A percentile compares a stretch with the other conserved stretches of the same genome.
These are phyloP conservation scores for Tetanocera ferruginea DNA, from an alignment of 2,888 invertebrate species.

Conservation along the genomic window DNA sequence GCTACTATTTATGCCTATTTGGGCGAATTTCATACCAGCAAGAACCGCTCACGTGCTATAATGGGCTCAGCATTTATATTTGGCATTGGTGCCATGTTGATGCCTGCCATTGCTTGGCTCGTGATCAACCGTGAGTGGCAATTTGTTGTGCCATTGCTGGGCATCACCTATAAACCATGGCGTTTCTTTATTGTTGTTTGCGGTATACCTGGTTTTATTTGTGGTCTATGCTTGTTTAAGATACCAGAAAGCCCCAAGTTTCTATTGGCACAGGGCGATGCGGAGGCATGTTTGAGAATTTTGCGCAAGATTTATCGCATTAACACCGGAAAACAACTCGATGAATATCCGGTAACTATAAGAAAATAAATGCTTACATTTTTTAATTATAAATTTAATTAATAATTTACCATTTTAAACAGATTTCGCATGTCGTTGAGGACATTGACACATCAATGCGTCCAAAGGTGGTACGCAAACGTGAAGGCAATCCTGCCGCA, in stretches of 20 bases:
- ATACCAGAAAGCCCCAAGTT: slow-evolving; percentile 68
- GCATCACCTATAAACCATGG: slow-evolving; percentile 64
- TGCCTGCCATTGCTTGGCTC: slow-evolving; percentile 65
- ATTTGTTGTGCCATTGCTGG: slow-evolving; percentile 56
- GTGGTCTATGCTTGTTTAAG: slow-evolving; percentile 58
- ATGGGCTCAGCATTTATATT: slow-evolving; percentile 65
- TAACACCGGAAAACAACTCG: slow-evolving; percentile 56
- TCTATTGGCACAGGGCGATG: slow-evolving; percentile 56
- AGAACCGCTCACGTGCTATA: slow-evolving; percentile 69
- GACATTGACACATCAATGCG: slow-evolving; percentile 52
- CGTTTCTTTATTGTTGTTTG: slow-evolving; percentile 63
- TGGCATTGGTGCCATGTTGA: slow-evolving; percentile 62
- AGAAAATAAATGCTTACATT: neutral
- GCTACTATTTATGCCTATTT: slow-evolving; percentile 72
- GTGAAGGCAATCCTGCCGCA: slow-evolving; percentile 40
- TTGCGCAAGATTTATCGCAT: slow-evolving; percentile 56
- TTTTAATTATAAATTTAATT: too few species aligned
- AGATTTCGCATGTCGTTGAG: slow-evolving; percentile 53
- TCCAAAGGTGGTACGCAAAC: slow-evolving; percentile 36
- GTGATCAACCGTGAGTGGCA: slow-evolving; percentile 64
- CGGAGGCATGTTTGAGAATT: slow-evolving; percentile 57
- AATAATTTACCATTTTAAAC: too few species aligned
- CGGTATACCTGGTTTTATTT: slow-evolving; percentile 61
- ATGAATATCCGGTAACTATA: slow-evolving; percentile 54
- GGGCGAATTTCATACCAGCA: slow-evolving; percentile 72